These are phyloP conservation scores for Poicephalus gulielmi DNA, from an alignment of 2,113 vertebrate species.

Conservation along the genomic window DNA sequence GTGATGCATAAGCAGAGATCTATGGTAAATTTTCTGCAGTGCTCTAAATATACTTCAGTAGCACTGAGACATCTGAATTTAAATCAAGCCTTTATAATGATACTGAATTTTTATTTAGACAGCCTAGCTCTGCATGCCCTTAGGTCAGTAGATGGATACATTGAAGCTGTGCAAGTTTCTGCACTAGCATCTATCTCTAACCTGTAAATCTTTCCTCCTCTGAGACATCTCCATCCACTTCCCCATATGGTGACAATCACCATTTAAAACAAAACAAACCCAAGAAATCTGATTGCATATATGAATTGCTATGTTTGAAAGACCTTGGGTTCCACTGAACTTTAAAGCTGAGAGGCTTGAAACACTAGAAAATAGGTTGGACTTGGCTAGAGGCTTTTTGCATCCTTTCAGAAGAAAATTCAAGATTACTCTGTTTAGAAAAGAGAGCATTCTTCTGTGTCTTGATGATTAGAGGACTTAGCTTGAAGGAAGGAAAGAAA, in stretches of 20 bases:
- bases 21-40: neutral
- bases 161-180: neutral
- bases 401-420: neutral
- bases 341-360: neutral
- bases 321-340: neutral
- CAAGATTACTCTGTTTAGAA: neutral
- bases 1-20: neutral
- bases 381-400: neutral
- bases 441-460: neutral
- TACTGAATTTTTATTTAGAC: neutral
- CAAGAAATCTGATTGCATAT: neutral
- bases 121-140: neutral
- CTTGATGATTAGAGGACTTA: neutral
- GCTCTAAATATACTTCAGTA: neutral
- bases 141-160: fast-evolving
- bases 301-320: neutral
- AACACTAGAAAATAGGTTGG: neutral
- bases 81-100: neutral
- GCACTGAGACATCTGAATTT: neutral
- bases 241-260: neutral
- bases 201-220: neutral
- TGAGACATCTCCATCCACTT: neutral
- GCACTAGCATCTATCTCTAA: neutral
- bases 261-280: neutral
- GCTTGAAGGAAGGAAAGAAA: neutral